Evolutionary conservation across 2,888 invertebrate genomes (phyloP).

Genomic region (Agrotis exclamationis): DNA sequence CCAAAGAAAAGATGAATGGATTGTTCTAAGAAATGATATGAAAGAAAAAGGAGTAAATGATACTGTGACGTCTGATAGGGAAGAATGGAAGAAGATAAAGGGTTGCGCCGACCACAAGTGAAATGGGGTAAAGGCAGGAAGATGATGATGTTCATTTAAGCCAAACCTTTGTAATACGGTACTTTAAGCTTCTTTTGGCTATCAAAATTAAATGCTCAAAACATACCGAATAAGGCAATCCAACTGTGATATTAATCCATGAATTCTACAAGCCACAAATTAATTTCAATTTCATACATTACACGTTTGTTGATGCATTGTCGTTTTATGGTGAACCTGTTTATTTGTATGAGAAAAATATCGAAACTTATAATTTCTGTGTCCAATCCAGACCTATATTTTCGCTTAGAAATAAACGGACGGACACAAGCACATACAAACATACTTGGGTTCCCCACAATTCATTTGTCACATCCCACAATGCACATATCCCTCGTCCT

Average conservation of each 20-base stretch:
- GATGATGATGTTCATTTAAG: no score
- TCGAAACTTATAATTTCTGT: not conserved
- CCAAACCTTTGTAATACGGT: no score
- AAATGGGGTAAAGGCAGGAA: no score
- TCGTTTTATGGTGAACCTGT: no score
- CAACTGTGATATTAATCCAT: conserved; percentile 17
- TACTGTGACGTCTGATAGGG: no score
- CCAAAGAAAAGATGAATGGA: no score
- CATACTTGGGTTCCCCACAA: no score
- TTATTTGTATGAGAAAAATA: not conserved
- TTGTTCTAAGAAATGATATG: no score
- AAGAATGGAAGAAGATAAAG: no score
- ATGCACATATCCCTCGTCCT: not conserved
- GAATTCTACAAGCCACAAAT: not conserved
- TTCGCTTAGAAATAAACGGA: not conserved
- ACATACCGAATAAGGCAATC: conserved; percentile 1
- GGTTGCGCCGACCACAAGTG: no score
- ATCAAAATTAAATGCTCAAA: conserved; percentile 1
- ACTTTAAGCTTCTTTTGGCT: not conserved
- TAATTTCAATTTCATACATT: not conserved
- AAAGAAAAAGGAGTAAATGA: no score
- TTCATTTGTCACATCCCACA: conserved; percentile 5
- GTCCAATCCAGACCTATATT: not conserved
- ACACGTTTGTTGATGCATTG: no score
- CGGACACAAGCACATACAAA: not conserved